Percentiles rank a stretch among this genome's conserved stretches.
phyloP scores from a whole-genome alignment of 2,113 vertebrate genomes.

The Mormyrus iriodes region DNA sequence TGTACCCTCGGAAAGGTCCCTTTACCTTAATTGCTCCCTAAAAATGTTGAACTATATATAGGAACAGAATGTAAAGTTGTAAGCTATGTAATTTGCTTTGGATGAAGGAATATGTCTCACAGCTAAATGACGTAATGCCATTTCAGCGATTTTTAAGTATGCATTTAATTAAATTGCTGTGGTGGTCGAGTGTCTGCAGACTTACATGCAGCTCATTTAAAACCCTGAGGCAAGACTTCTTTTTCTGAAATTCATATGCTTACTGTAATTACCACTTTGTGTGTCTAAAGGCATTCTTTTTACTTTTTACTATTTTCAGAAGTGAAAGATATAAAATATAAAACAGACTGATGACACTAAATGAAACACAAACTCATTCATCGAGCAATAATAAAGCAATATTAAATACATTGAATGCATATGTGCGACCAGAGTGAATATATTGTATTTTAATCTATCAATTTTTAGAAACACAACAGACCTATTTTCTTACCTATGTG shows the following conservation, averaged over 20 bases:
- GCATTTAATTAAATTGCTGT: neutral
- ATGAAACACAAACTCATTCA: neutral
- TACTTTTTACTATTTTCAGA: neutral
- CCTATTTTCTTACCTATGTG: neutral
- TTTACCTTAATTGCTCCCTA: neutral
- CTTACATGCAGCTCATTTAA: constrained; percentile 6
- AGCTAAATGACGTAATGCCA: neutral
- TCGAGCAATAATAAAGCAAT: neutral
- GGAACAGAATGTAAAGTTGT: neutral
- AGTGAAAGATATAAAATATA: neutral
- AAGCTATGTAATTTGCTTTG: neutral
- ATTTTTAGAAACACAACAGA: neutral
- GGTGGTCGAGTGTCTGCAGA: neutral
- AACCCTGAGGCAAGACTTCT: neutral
- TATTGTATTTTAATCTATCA: neutral
- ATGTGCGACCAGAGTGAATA: too few relatives aligned
- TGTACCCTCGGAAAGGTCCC: neutral
- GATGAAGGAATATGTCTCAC: neutral
- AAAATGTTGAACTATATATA: neutral
- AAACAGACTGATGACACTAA: neutral
- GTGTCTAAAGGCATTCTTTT: neutral
- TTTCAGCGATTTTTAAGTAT: constrained; percentile 1
- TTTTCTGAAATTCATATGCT: neutral
- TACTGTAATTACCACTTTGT: neutral
- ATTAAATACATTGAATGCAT: neutral